Conservation (phyloP, 2,797 vertebrate species). For the Synaphobranchus kaupii region DNA sequence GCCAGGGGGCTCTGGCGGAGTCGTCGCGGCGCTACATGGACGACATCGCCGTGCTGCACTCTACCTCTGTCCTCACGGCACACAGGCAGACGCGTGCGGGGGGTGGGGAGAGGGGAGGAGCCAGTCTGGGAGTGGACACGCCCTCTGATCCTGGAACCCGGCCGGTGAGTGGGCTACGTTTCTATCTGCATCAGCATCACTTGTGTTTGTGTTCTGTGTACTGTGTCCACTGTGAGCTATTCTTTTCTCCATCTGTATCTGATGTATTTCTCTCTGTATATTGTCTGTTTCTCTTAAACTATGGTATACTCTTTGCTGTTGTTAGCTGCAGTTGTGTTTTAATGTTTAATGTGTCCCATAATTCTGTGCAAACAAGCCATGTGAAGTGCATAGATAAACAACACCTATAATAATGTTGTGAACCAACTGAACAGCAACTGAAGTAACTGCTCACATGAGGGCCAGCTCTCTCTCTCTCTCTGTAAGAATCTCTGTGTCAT, state of each 20-base stretch:
- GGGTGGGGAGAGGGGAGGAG: slow-evolving; percentile 50
- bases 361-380: background rate
- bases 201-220: background rate
- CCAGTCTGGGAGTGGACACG: slow-evolving; percentile 58
- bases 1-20: slow-evolving; percentile 82
- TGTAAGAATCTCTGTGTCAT: too few species aligned
- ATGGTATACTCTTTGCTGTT: background rate
- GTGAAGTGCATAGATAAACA: background rate
- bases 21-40: slow-evolving; percentile 83
- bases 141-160: slow-evolving; percentile 58
- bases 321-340: background rate
- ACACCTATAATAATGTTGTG: background rate
- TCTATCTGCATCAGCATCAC: background rate
- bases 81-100: slow-evolving; percentile 67
- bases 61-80: slow-evolving; percentile 75
- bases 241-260: too few species aligned
- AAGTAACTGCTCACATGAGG: background rate
- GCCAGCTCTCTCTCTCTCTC: too few species aligned
- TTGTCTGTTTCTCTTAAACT: background rate
- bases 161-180: slow-evolving; percentile 58
- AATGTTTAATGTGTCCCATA: background rate
- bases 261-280: background rate
- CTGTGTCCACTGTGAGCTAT: too few species aligned
- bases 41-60: slow-evolving; percentile 87
- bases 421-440: background rate